Evolutionary conservation across 1,140 invertebrate species (phyloP).

Genomic region (Halyomorpha halys): DNA sequence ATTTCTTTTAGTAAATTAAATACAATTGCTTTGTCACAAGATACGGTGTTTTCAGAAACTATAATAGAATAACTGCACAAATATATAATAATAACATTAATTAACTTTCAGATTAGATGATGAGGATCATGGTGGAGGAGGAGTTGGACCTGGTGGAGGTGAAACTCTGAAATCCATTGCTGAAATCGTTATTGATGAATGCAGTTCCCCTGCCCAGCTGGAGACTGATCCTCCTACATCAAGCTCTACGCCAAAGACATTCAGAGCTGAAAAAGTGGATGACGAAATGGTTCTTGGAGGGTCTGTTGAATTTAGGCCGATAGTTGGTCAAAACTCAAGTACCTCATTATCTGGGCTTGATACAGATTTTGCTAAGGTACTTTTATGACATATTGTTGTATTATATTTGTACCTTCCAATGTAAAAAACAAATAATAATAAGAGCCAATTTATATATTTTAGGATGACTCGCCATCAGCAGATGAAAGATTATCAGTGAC

Average conservation of each 20-base stretch:
- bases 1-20: no score
- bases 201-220: no score
- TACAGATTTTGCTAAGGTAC: slow-evolving; percentile 26
- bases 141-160: neutral
- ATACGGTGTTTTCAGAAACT: no score
- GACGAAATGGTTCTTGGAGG: slow-evolving; percentile 25
- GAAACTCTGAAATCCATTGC: no score
- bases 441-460: neutral
- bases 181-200: no score
- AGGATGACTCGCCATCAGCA: slow-evolving; percentile 26
- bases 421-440: neutral
- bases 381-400: neutral
- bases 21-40: no score
- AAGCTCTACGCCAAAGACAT: slow-evolving; percentile 30
- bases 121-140: slow-evolving; percentile 10
- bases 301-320: slow-evolving; percentile 33
- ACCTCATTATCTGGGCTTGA: slow-evolving; percentile 22
- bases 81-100: no score
- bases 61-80: no score
- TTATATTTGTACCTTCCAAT: neutral
- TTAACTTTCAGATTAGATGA: slow-evolving; percentile 5
- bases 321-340: slow-evolving; percentile 25
- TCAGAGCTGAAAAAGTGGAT: slow-evolving; percentile 33
- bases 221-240: no score
- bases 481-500: slow-evolving; percentile 32